A percentile compares a stretch with the other conserved stretches of the same genome.
phyloP scores from a whole-genome alignment of 1,140 invertebrate genomes.

The Choristoneura fumiferana region DNA sequence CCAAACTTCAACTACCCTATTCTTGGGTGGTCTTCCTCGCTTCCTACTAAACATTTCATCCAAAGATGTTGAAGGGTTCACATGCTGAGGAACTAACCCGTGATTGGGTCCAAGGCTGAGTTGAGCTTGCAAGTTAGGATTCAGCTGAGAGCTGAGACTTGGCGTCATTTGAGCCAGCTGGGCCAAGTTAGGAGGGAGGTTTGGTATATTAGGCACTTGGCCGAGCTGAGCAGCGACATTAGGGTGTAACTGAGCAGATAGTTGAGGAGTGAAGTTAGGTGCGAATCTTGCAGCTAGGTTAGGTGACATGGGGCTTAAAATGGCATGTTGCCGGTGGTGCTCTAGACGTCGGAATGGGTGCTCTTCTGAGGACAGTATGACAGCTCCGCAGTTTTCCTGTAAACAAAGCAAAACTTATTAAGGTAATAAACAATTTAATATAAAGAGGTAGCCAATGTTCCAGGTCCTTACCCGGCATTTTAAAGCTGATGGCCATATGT shows the following conservation, averaged over 20 bases:
- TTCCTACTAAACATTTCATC: conserved; percentile 95
- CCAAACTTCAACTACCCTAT: conserved; percentile 94
- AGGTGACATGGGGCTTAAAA: conserved; percentile 78
- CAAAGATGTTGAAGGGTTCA: conserved; percentile 85
- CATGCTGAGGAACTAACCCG: conserved; percentile 71
- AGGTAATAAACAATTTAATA: too few relatives aligned
- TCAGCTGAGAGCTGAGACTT: conserved; percentile 70
- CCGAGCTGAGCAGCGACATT: conserved; percentile 71
- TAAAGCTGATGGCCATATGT: too few relatives aligned
- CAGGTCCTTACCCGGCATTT: too few relatives aligned
- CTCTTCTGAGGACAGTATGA: conserved; percentile 88
- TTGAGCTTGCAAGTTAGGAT: conserved; percentile 67
- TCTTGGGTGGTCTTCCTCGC: conserved; percentile 93
- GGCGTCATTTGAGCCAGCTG: conserved; percentile 74
- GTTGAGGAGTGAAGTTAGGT: conserved; percentile 65
- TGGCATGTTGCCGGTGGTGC: conserved; percentile 92
- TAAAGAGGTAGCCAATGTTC: too few relatives aligned
- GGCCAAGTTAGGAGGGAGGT: conserved; percentile 65
- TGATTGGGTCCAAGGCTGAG: conserved; percentile 61
- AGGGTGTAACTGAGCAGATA: conserved; percentile 66
- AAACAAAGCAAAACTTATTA: conserved; percentile 26
- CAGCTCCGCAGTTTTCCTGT: conserved; percentile 91
- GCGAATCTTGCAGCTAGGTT: conserved; percentile 78
- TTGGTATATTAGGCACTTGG: conserved; percentile 61
- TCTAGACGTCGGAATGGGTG: conserved; percentile 92